Percentiles rank a stretch among this genome's conserved stretches.
Conservation (phyloP, 2,797 vertebrate genomes). For the Salmo trutta region DNA sequence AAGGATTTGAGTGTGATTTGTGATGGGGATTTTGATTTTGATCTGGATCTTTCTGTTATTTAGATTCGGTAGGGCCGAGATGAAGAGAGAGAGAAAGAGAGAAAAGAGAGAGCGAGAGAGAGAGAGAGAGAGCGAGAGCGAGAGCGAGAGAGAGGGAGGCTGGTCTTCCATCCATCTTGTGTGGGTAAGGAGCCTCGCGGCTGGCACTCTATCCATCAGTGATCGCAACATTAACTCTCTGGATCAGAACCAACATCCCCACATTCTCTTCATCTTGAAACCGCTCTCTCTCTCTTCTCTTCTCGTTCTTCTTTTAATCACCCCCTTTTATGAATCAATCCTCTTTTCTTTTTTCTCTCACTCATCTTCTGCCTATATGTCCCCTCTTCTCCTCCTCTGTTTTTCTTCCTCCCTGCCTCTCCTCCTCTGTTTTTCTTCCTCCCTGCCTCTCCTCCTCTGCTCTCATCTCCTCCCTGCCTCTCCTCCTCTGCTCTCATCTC, state of each 20-base stretch:
- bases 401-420: constrained; percentile 49
- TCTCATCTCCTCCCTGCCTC: background rate
- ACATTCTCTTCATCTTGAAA: constrained; percentile 51
- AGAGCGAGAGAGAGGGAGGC: constrained; percentile 25
- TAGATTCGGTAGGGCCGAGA: constrained; percentile 40
- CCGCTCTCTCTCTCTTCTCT: background rate
- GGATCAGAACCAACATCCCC: constrained; percentile 89
- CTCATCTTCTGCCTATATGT: background rate
- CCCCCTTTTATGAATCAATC: background rate
- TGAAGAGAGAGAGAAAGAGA: background rate
- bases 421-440: too few relatives aligned
- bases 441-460: constrained; percentile 30
- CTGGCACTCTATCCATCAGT: constrained; percentile 96
- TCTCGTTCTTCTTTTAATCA: background rate
- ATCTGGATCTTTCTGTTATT: constrained; percentile 34
- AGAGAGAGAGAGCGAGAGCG: too few relatives aligned
- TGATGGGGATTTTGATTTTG: constrained; percentile 45
- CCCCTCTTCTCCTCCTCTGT: constrained; percentile 37
- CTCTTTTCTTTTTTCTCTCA: background rate
- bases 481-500: constrained; percentile 21
- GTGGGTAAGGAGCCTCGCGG: constrained; percentile 88
- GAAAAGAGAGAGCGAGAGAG: too few relatives aligned
- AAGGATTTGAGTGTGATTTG: constrained; percentile 41
- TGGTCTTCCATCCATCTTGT: constrained; percentile 90
- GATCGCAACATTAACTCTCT: constrained; percentile 98